Evolutionary conservation across 2,888 invertebrate genomes (phyloP).

Genomic region (Brenthis ino): DNA sequence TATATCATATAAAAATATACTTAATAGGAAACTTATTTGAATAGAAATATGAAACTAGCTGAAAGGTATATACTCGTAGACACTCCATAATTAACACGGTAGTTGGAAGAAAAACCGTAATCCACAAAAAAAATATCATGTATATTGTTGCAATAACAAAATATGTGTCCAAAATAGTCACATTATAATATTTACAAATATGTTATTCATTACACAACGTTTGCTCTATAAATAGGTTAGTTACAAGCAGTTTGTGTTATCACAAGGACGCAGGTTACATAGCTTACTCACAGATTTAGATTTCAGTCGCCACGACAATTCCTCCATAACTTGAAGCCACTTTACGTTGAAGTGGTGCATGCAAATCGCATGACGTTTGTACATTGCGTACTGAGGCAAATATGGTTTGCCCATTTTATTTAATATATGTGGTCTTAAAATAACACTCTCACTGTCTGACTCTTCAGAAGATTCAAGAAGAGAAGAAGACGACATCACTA

Average conservation of each 20-base stretch:
- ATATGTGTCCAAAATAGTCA: background rate
- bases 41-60: too few species aligned
- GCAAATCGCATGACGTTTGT: constrained; percentile 41
- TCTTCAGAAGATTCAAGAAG: constrained; percentile 41
- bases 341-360: constrained; percentile 55
- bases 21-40: too few species aligned
- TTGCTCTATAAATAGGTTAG: constrained; percentile 24
- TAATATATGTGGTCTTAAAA: constrained; percentile 37
- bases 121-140: too few species aligned
- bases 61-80: too few species aligned
- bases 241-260: constrained; percentile 28
- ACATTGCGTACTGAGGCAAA: constrained; percentile 8
- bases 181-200: background rate
- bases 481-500: constrained; percentile 49
- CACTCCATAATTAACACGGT: too few species aligned
- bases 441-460: constrained; percentile 49
- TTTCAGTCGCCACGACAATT: constrained; percentile 61
- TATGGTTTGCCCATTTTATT: constrained; percentile 27
- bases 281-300: constrained; percentile 55
- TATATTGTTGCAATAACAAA: background rate
- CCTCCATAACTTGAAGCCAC: constrained; percentile 70
- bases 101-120: too few species aligned
- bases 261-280: constrained; percentile 22
- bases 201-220: background rate
- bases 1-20: too few species aligned